Percentiles rank a stretch among this genome's conserved stretches.
Conservation (phyloP, 2,797 vertebrate genomes). For the Argentina silus region DNA sequence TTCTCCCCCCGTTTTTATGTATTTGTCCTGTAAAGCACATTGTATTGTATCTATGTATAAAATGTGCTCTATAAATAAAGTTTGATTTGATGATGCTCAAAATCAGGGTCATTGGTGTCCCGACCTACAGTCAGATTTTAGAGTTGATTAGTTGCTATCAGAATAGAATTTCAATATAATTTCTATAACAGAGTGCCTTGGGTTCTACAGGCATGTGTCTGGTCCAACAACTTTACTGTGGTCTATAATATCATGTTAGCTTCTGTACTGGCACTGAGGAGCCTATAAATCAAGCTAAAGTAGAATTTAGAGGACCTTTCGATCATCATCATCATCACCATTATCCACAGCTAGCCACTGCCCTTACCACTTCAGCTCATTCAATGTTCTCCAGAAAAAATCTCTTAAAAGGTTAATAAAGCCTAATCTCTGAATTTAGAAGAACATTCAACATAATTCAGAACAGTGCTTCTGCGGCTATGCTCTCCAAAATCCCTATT, state of each 20-base stretch:
- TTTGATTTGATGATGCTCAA: background rate
- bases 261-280: too few relatives aligned
- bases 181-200: background rate
- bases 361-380: background rate
- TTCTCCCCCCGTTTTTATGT: too few relatives aligned
- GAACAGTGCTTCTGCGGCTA: background rate
- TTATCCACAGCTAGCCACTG: too few relatives aligned
- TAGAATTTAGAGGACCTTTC: too few relatives aligned
- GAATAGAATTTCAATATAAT: background rate
- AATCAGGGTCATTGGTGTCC: background rate
- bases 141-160: background rate
- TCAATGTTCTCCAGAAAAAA: background rate
- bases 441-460: background rate
- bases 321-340: too few relatives aligned
- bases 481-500: background rate
- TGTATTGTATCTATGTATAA: too few relatives aligned
- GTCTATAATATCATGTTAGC: too few relatives aligned
- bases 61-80: too few relatives aligned
- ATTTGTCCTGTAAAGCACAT: too few relatives aligned
- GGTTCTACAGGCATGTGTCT: too few relatives aligned
- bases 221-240: too few relatives aligned
- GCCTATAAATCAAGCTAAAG: too few relatives aligned
- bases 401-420: background rate
- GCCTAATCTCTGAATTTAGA: background rate
- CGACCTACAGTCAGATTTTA: background rate